These are phyloP conservation scores for Ambastaia sidthimunki DNA, from an alignment of 2,797 vertebrate genomes.

Conservation along the genomic window DNA sequence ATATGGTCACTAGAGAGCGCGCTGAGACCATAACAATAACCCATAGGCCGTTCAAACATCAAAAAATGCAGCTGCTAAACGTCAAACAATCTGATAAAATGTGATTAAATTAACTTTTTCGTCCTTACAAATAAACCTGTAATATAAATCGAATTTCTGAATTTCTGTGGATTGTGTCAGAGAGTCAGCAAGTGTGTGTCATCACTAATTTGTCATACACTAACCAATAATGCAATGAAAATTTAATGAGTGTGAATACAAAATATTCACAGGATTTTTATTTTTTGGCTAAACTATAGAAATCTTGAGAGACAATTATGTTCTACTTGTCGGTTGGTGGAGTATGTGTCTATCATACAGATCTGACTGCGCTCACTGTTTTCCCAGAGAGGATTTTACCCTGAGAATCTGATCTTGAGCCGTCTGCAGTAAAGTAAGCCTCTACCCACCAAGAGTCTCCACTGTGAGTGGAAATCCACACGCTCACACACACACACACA, in stretches of 20 bases:
- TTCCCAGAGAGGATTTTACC: background rate
- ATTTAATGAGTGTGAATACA: too few species aligned
- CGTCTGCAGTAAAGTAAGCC: background rate
- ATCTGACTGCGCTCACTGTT: background rate
- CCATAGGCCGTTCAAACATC: background rate
- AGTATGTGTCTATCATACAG: background rate
- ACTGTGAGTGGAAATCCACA: background rate
- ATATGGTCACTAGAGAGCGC: constrained; percentile 29
- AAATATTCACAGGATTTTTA: background rate
- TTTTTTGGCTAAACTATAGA: background rate
- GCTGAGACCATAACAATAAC: background rate
- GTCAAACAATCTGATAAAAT: constrained; percentile 13
- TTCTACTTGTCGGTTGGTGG: too few species aligned
- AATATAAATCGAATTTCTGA: background rate
- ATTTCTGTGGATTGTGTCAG: background rate
- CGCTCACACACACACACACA: too few species aligned
- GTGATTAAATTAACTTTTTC: background rate
- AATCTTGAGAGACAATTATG: background rate
- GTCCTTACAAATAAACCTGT: background rate
- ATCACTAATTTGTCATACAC: too few species aligned
- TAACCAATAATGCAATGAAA: too few species aligned
- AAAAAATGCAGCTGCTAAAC: background rate
- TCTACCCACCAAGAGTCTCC: background rate
- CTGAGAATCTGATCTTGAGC: background rate
- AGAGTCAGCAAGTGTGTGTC: too few species aligned